Conservation (phyloP, 2,113 vertebrate species). For the Bombycilla garrulus region DNA sequence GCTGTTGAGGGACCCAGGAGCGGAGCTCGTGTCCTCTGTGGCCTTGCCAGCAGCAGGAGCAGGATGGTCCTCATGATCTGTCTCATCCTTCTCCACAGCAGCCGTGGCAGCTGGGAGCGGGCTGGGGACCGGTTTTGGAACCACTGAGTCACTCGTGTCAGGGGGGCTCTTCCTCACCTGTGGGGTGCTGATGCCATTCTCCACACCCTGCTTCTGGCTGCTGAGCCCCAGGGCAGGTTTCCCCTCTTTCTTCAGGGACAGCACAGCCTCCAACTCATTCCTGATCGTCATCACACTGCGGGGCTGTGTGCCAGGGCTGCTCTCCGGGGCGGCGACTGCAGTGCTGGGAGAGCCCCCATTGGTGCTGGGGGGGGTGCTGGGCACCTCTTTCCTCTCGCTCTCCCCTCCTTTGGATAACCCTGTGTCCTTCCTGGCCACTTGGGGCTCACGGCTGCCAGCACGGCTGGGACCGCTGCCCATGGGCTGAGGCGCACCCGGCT, state of each 20-base stretch:
- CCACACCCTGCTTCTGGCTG: constrained; percentile 43
- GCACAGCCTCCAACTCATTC: constrained; percentile 72
- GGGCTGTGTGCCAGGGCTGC: background rate
- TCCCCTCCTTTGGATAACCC: background rate
- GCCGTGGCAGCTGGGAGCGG: background rate
- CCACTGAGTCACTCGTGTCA: background rate
- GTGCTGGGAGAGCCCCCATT: background rate
- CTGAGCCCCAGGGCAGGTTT: background rate
- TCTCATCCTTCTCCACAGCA: background rate
- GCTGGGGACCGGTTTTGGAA: background rate
- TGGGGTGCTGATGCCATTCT: background rate
- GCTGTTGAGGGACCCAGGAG: background rate
- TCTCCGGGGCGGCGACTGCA: background rate
- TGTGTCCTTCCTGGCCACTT: background rate
- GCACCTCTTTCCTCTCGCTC: background rate
- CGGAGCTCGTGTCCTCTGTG: background rate
- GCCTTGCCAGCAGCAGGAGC: background rate
- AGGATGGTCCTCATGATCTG: background rate
- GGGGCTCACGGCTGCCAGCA: background rate
- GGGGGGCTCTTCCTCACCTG: background rate
- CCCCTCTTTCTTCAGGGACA: constrained; percentile 66
- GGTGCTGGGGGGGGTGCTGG: background rate
- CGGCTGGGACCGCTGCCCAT: fast-evolving
- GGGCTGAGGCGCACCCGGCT: background rate
- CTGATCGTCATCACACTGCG: constrained; percentile 67